Evolutionary conservation across 2,888 invertebrate genomes (phyloP).

Genomic region (Hirtodrosophila alboralis): DNA sequence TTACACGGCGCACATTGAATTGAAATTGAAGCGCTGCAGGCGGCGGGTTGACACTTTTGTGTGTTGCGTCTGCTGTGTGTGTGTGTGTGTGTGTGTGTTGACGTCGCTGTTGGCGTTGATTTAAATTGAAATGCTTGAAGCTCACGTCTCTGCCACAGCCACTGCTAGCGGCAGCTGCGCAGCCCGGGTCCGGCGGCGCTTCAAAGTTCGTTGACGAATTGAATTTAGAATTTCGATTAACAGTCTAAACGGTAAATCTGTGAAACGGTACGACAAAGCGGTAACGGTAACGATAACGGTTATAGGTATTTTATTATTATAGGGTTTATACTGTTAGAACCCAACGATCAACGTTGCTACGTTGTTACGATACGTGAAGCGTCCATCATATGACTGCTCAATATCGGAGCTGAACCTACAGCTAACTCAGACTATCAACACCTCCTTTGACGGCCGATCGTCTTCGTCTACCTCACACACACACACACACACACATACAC

Average conservation of each 20-base stretch:
- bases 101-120: constrained; percentile 33
- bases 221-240: constrained; percentile 35
- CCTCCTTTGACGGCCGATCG: constrained; percentile 65
- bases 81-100: constrained; percentile 11
- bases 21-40: constrained; percentile 73
- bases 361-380: constrained; percentile 66
- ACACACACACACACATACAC: constrained; percentile 3
- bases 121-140: constrained; percentile 70
- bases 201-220: constrained; percentile 32
- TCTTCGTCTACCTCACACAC: constrained; percentile 18
- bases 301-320: constrained; percentile 9
- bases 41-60: constrained; percentile 62
- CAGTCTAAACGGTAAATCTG: constrained; percentile 20
- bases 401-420: constrained; percentile 56
- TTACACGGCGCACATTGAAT: constrained; percentile 71
- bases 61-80: constrained; percentile 13
- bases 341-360: constrained; percentile 22
- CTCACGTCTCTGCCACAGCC: constrained; percentile 66
- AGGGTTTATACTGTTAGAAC: constrained; percentile 9
- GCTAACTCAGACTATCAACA: constrained; percentile 65
- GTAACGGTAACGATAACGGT: constrained; percentile 22
- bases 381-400: constrained; percentile 76
- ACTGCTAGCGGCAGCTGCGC: constrained; percentile 52
- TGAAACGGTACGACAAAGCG: constrained; percentile 6
- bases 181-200: constrained; percentile 33